phyloP scores from a whole-genome alignment of 2,113 vertebrate species.

The Nibea albiflora region DNA sequence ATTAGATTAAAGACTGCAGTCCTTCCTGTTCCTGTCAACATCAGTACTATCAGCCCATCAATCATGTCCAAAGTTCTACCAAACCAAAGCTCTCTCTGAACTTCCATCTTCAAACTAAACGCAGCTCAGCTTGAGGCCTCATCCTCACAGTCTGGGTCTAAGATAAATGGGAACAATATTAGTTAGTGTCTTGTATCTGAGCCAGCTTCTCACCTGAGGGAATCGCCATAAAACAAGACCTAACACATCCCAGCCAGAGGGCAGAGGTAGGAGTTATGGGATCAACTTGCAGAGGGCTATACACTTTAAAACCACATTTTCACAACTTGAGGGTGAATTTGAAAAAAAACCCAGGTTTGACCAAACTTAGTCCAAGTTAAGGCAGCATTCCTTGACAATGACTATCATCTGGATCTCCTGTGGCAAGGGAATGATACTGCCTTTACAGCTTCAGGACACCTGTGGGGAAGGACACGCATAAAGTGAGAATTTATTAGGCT shows the following conservation, averaged over 20 bases:
- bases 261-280: slow-evolving; percentile 6
- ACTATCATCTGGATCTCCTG: slow-evolving; percentile 19
- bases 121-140: slow-evolving; percentile 7
- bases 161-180: slow-evolving; percentile 14
- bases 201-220: slow-evolving; percentile 14
- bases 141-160: slow-evolving; percentile 25
- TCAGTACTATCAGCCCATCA: slow-evolving; percentile 17
- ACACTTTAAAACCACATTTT: slow-evolving; percentile 19
- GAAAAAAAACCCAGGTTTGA: slow-evolving; percentile 32
- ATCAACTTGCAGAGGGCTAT: slow-evolving; percentile 16
- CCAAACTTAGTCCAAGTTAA: slow-evolving; percentile 17
- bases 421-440: slow-evolving; percentile 1
- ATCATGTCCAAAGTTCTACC: neutral
- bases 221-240: slow-evolving; percentile 41
- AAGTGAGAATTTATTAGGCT: neutral
- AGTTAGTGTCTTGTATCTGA: neutral
- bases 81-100: slow-evolving; percentile 3
- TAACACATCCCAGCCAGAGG: slow-evolving; percentile 35
- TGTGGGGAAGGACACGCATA: neutral
- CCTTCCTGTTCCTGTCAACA: slow-evolving; percentile 39
- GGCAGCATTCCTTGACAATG: slow-evolving; percentile 30
- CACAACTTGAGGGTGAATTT: slow-evolving; percentile 25
- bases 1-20: slow-evolving; percentile 21
- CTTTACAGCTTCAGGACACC: slow-evolving; percentile 15
- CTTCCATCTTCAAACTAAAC: slow-evolving; percentile 22